phyloP scores from a whole-genome alignment of 2,888 invertebrate species.

The Dynastes hyllus region DNA sequence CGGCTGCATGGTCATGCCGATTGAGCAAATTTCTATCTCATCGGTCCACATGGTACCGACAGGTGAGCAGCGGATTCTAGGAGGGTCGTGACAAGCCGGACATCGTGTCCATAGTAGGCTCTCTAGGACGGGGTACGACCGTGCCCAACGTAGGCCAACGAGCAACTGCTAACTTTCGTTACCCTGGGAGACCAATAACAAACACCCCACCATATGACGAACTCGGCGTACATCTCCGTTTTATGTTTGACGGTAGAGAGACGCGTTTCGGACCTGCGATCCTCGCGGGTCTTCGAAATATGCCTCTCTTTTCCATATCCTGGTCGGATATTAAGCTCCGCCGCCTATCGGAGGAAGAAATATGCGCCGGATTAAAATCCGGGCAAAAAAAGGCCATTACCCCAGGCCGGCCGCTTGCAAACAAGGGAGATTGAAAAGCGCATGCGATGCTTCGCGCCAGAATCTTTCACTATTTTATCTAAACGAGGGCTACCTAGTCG shows the following conservation, averaged over 20 bases:
- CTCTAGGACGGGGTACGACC: conserved; percentile 43
- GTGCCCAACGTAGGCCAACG: conserved; percentile 50
- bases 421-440: conserved; percentile 55
- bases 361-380: conserved; percentile 51
- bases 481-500: conserved; percentile 38
- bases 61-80: conserved; percentile 45
- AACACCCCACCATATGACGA: conserved; percentile 51
- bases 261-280: background rate
- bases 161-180: conserved; percentile 53
- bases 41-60: conserved; percentile 77
- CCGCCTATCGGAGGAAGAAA: conserved; percentile 27
- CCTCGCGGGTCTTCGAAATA: background rate
- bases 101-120: conserved; percentile 47
- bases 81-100: conserved; percentile 48
- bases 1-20: conserved; percentile 86
- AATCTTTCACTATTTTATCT: conserved; percentile 38
- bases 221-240: conserved; percentile 33
- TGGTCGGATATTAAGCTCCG: background rate
- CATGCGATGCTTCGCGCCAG: conserved; percentile 52
- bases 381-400: conserved; percentile 61
- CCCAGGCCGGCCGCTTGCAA: conserved; percentile 62
- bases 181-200: conserved; percentile 53
- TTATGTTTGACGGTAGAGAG: background rate
- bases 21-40: conserved; percentile 86
- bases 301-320: conserved; percentile 1